Evolutionary conservation across 2,113 vertebrate species (phyloP).

Genomic region (Zosterops lateralis): DNA sequence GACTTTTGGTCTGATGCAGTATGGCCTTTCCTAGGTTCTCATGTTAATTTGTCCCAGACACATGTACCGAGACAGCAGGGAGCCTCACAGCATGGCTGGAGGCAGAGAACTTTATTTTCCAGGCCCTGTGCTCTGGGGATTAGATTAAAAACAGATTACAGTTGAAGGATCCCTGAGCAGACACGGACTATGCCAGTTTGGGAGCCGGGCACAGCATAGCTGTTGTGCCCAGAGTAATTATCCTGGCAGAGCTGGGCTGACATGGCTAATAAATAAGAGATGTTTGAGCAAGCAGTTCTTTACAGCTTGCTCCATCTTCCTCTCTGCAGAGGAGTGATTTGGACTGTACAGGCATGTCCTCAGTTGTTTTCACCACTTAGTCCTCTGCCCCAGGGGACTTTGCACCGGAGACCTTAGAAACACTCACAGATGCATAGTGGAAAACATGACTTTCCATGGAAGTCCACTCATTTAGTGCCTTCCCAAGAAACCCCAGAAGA

Average conservation of each 20-base stretch:
- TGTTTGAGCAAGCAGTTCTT: conserved; percentile 30
- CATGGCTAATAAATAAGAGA: conserved; percentile 46
- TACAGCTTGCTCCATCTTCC: conserved; percentile 21
- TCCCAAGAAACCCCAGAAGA: not conserved
- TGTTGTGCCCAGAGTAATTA: conserved; percentile 38
- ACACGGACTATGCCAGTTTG: not conserved
- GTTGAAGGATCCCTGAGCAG: conserved; percentile 14
- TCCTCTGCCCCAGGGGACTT: not conserved
- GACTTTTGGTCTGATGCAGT: not conserved
- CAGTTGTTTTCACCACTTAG: conserved; percentile 40
- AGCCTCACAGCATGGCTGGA: not conserved
- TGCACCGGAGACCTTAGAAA: not conserved
- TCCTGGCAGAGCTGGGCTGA: conserved; percentile 26
- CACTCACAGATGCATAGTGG: not conserved
- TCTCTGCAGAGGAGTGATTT: not conserved
- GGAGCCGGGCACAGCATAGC: not conserved
- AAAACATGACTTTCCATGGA: conserved; percentile 11
- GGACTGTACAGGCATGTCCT: not conserved
- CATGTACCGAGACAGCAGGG: not conserved
- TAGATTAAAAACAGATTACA: conserved; percentile 34
- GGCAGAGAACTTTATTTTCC: conserved; percentile 16
- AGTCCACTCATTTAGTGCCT: not conserved
- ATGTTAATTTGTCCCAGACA: conserved; percentile 18
- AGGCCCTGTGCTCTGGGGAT: not conserved
- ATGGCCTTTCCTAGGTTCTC: not conserved